Evolutionary conservation across 2,113 vertebrate genomes (phyloP).

Genomic region (Monarcha castaneiventris): DNA sequence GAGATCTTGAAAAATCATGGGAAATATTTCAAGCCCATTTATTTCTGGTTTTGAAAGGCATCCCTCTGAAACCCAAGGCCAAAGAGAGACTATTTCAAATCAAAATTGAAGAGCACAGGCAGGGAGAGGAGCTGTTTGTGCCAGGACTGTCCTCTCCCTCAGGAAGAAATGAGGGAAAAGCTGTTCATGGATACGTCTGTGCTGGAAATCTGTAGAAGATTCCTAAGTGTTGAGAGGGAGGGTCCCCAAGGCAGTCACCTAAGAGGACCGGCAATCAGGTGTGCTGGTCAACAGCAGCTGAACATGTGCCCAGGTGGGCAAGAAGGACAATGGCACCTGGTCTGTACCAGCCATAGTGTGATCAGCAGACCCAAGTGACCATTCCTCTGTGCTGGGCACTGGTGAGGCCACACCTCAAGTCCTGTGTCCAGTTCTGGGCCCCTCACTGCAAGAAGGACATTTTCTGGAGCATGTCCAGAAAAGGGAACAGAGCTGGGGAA

Average conservation of each 20-base stretch:
- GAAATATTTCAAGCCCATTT: slow-evolving; percentile 33
- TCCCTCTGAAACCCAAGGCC: slow-evolving; percentile 43
- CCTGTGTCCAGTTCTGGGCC: not conserved
- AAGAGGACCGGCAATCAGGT: not conserved
- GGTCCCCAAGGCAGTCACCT: not conserved
- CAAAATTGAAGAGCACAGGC: not conserved
- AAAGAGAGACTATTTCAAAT: slow-evolving; percentile 37
- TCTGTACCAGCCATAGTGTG: not conserved
- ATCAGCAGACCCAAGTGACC: not conserved
- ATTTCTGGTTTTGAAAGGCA: slow-evolving; percentile 53
- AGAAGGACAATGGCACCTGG: not conserved
- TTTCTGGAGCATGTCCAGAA: not conserved
- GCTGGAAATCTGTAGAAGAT: not conserved
- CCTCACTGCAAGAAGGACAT: not conserved
- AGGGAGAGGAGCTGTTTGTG: slow-evolving; percentile 40
- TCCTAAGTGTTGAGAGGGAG: not conserved
- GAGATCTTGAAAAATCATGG: slow-evolving; percentile 14
- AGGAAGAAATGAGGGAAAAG: slow-evolving; percentile 18
- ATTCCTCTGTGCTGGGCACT: not conserved
- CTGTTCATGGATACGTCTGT: not conserved
- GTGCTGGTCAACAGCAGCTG: not conserved
- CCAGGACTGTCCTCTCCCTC: slow-evolving; percentile 37
- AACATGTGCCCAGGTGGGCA: not conserved
- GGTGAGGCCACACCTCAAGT: not conserved
- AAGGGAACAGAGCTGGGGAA: not conserved